phyloP scores from a whole-genome alignment of 2,888 invertebrate species.

The Caenorhabditis zanzibari region DNA sequence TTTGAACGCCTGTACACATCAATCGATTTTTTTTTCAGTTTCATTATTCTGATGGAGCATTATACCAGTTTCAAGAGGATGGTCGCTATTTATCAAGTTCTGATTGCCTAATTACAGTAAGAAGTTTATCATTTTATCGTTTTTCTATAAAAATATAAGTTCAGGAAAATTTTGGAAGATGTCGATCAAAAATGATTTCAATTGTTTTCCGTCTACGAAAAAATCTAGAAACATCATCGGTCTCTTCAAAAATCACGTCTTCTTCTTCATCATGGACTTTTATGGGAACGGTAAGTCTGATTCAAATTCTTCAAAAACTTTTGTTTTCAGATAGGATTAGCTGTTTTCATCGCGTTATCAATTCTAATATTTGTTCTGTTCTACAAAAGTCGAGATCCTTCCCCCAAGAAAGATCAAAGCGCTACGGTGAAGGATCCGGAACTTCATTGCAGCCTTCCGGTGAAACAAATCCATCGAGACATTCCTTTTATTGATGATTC shows the following conservation, averaged over 20 bases:
- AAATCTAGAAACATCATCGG: neutral
- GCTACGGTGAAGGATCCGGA: neutral
- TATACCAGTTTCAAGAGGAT: constrained; percentile 14
- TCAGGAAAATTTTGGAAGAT: constrained; percentile 19
- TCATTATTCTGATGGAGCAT: constrained; percentile 7
- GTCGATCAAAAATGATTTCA: neutral
- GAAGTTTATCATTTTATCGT: neutral
- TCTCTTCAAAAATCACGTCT: neutral
- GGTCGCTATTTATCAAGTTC: constrained; percentile 15
- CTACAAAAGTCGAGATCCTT: neutral
- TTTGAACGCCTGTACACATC: neutral
- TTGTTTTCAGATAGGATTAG: neutral
- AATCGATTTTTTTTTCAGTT: constrained; percentile 19
- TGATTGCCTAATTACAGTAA: constrained; percentile 6
- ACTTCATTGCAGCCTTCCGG: neutral
- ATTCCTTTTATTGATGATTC: constrained; percentile 24
- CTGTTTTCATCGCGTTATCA: neutral
- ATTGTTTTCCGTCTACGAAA: constrained; percentile 2
- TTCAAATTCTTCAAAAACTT: too few relatives aligned
- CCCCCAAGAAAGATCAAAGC: neutral
- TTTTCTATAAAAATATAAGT: neutral
- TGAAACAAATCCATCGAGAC: neutral
- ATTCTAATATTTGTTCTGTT: neutral
- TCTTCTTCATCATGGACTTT: neutral
- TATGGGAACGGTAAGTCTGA: neutral